Evolutionary conservation across 2,888 invertebrate species (phyloP), one percentile per base, ranked within the genome.

Genomic region (Synergus laeviventris): DNA sequence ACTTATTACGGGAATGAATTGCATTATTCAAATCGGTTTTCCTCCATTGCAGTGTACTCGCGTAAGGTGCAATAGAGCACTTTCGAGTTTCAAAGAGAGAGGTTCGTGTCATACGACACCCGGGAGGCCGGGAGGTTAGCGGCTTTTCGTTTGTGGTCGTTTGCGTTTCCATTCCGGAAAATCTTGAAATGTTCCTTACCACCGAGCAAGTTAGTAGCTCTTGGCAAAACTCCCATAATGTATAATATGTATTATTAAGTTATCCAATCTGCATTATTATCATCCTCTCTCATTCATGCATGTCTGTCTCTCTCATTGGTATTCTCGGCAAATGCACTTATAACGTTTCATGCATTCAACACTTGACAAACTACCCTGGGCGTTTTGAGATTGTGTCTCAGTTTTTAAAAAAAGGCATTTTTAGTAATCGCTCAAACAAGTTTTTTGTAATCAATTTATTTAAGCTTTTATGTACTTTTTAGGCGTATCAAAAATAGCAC

Each of bases 211-310:
- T 75, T 60, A 39, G 14, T 38, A 42, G 49, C 21, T 70, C 31
- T 49, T 31, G 49, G 45, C 49, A 59, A 59, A 59, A 38, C 39
- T 60, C 74, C 18, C 74, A 59, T 56, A 21, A 81, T 82, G 82
- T 81, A 80, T 85, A 85, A 85, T 84, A 83, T 85, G 84, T 83
- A 82, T 84, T 85, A 85, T 85, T 85, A 85, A 85, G 83, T 85
- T 85, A 85, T 83, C 86, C 83, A 83, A 85, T 84, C 85, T 85
- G 80, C 82, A 82, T 86, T 21, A 49, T 49, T 70, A 49, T 70
- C 45, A 49, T 45, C 24, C 49, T 49, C 49, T 85, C 84, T 85
- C 81, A 82, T 85, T 85, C 84, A 77, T 78, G 79, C 78, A 82
- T 83, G 81, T 81, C 83, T 82, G 81, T 78, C 81, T 66, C 56